Conservation (phyloP, 2,888 invertebrate species). For the Zygogramma bicolorata region DNA sequence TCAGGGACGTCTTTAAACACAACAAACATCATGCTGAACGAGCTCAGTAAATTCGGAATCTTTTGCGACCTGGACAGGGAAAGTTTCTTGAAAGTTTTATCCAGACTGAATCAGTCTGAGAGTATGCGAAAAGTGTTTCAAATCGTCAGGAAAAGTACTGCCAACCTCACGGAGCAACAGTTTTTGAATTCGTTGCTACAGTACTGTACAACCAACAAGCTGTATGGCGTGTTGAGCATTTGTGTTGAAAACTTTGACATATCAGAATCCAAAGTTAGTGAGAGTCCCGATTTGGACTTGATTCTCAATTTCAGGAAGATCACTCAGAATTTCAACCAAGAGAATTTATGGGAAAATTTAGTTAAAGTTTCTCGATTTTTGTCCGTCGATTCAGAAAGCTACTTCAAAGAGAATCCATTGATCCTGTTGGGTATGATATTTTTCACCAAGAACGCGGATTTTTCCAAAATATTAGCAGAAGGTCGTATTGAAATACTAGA, state of each 20-base stretch:
- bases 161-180: constrained; percentile 63
- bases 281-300: constrained; percentile 65
- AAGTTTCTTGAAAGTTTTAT: constrained; percentile 71
- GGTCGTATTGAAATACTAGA: constrained; percentile 46
- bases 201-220: constrained; percentile 69
- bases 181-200: constrained; percentile 71
- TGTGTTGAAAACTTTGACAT: constrained; percentile 67
- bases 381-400: constrained; percentile 68
- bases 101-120: constrained; percentile 72
- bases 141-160: constrained; percentile 65
- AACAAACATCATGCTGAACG: constrained; percentile 73
- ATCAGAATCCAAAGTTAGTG: constrained; percentile 14
- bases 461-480: constrained; percentile 45
- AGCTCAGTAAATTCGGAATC: constrained; percentile 74
- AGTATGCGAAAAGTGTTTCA: constrained; percentile 70
- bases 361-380: constrained; percentile 72
- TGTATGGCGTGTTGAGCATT: constrained; percentile 69
- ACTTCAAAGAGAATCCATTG: constrained; percentile 72
- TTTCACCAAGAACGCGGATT: constrained; percentile 57
- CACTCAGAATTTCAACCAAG: constrained; percentile 63
- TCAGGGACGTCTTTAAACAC: constrained; percentile 70
- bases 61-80: constrained; percentile 72
- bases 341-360: constrained; percentile 67
- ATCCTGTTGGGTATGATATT: constrained; percentile 72
- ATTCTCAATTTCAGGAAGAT: constrained; percentile 71